These are phyloP conservation scores for Carassius carassius DNA, from an alignment of 2,113 vertebrate genomes.

Conservation along the genomic window DNA sequence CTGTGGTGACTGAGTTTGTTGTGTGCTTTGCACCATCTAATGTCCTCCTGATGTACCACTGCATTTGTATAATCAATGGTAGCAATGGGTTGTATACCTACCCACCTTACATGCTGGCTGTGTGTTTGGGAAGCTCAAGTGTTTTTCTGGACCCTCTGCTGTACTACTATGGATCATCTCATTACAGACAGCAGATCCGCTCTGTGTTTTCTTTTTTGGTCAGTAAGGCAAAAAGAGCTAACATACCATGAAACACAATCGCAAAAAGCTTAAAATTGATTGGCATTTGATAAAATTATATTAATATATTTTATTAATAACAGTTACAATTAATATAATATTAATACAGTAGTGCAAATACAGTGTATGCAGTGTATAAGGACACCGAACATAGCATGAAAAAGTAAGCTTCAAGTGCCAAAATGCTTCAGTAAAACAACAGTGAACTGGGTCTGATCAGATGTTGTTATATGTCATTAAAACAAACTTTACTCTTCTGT, in stretches of 20 bases:
- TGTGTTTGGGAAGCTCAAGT: conserved; percentile 85
- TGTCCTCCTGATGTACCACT: conserved; percentile 85
- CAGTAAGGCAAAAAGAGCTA: conserved; percentile 36
- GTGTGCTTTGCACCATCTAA: conserved; percentile 92
- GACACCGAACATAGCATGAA: too few species aligned
- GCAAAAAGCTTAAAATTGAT: background rate
- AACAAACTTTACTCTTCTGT: too few species aligned
- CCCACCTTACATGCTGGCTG: conserved; percentile 81
- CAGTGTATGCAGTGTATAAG: too few species aligned
- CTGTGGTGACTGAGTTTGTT: conserved; percentile 85
- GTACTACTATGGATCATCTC: conserved; percentile 92
- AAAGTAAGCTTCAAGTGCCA: too few species aligned
- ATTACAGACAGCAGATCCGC: conserved; percentile 83
- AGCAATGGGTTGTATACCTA: conserved; percentile 44
- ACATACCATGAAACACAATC: background rate
- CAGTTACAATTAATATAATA: too few species aligned
- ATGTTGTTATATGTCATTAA: too few species aligned
- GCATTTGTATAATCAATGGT: conserved; percentile 66
- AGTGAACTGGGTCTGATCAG: too few species aligned
- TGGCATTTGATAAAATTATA: too few species aligned
- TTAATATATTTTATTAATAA: too few species aligned
- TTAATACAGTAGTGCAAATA: too few species aligned
- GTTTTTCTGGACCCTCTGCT: conserved; percentile 90
- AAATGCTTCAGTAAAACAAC: too few species aligned
- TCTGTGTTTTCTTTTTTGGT: conserved; percentile 72